Percentiles rank a stretch among this genome's conserved stretches.
These are phyloP conservation scores for Carapus acus DNA, from an alignment of 2,797 vertebrate species.

Conservation along the genomic window DNA sequence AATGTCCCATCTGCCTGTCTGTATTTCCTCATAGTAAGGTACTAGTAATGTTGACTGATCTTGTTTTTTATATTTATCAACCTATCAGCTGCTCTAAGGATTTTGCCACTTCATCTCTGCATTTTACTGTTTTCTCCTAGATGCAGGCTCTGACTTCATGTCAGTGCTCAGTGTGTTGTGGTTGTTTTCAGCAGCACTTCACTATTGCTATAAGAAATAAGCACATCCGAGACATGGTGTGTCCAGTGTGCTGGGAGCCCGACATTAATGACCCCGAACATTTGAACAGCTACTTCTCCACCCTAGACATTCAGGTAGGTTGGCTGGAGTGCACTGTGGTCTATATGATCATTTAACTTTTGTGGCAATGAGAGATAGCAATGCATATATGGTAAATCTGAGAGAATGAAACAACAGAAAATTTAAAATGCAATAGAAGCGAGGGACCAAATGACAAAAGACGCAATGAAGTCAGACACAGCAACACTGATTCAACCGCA, in stretches of 20 bases:
- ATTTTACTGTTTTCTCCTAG: conserved; percentile 47
- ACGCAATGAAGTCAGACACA: too few relatives aligned
- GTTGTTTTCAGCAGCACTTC: conserved; percentile 86
- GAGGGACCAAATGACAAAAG: too few relatives aligned
- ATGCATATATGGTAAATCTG: too few relatives aligned
- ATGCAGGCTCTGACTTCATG: conserved; percentile 88
- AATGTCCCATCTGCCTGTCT: conserved; percentile 85
- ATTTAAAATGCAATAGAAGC: too few relatives aligned
- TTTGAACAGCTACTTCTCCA: conserved; percentile 86
- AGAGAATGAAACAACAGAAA: too few relatives aligned
- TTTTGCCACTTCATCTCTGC: not conserved
- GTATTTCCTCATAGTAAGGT: conserved; percentile 83
- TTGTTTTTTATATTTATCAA: too few relatives aligned
- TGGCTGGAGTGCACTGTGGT: too few relatives aligned
- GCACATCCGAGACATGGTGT: conserved; percentile 87
- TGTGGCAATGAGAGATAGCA: too few relatives aligned
- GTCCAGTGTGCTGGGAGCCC: conserved; percentile 82
- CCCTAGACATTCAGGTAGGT: conserved; percentile 87
- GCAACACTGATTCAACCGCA: too few relatives aligned
- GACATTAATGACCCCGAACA: conserved; percentile 86
- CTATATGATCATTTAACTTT: too few relatives aligned
- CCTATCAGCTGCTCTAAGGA: not conserved
- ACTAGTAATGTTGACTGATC: not conserved
- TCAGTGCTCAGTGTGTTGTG: conserved; percentile 85
- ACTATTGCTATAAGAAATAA: conserved; percentile 85